These are phyloP conservation scores for Drepana falcataria DNA, from an alignment of 2,888 invertebrate genomes.

Conservation along the genomic window DNA sequence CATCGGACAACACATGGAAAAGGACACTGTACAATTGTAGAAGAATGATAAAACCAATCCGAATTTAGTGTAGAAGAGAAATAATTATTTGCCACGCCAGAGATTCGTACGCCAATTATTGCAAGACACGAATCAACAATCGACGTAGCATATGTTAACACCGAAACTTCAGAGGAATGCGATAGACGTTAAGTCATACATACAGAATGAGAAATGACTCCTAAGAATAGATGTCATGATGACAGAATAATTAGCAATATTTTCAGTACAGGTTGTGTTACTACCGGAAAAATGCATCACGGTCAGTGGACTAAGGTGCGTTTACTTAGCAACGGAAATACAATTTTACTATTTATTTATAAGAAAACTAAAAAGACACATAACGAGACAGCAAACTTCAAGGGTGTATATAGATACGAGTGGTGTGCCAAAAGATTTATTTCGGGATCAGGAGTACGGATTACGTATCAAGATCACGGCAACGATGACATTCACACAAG, in stretches of 20 bases:
- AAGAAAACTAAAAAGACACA: conserved; percentile 6
- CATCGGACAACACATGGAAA: too few relatives aligned
- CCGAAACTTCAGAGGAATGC: not conserved
- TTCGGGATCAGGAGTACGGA: conserved; percentile 39
- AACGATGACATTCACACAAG: conserved; percentile 7
- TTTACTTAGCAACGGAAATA: too few relatives aligned
- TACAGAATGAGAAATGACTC: conserved; percentile 8
- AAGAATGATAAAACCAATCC: too few relatives aligned
- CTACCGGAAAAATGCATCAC: too few relatives aligned
- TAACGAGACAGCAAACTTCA: conserved; percentile 20
- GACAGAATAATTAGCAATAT: too few relatives aligned
- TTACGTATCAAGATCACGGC: conserved; percentile 47
- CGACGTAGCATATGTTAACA: not conserved
- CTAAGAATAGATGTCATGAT: not conserved
- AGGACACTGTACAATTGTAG: too few relatives aligned
- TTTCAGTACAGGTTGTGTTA: too few relatives aligned
- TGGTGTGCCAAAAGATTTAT: conserved; percentile 64
- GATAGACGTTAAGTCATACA: conserved; percentile 13
- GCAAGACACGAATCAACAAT: not conserved
- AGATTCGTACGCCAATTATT: too few relatives aligned
- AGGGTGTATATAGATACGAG: conserved; percentile 47
- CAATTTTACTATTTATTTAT: too few relatives aligned
- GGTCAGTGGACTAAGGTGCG: too few relatives aligned
- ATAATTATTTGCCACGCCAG: too few relatives aligned
- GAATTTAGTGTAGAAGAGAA: too few relatives aligned